These are phyloP conservation scores for Pristionchus fissidentatus DNA, from an alignment of 2,888 invertebrate species.

Conservation along the genomic window DNA sequence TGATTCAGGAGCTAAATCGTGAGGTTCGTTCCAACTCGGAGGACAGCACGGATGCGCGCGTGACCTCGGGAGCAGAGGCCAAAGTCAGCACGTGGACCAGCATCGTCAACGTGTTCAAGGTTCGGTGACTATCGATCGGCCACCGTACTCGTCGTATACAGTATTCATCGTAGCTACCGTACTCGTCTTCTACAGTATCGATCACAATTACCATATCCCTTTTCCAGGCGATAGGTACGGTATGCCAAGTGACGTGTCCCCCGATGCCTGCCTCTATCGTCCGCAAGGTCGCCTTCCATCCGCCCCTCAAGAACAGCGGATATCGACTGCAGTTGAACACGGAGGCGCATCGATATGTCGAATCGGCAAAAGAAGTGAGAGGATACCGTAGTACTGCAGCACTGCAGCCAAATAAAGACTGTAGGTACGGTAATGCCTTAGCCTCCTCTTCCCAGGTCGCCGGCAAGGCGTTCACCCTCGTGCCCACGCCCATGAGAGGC, in stretches of 20 bases:
- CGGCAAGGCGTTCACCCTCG: conserved; percentile 29
- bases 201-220: not conserved
- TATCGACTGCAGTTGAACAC: conserved; percentile 24
- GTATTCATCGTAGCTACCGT: not conserved
- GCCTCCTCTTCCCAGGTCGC: conserved; percentile 8
- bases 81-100: not conserved
- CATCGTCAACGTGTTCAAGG: conserved; percentile 29
- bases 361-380: conserved; percentile 6
- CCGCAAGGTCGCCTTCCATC: conserved; percentile 68
- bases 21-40: conserved; percentile 29
- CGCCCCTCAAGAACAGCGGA: conserved; percentile 55
- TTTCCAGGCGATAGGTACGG: conserved; percentile 55
- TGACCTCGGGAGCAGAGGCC: conserved; percentile 4
- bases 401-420: not conserved
- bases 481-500: conserved; percentile 24
- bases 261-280: conserved; percentile 66
- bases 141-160: too few relatives aligned
- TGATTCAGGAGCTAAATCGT: conserved; percentile 41
- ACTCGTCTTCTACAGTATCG: too few relatives aligned
- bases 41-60: not conserved
- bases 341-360: not conserved
- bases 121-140: too few relatives aligned
- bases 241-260: conserved; percentile 67
- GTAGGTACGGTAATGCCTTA: not conserved
- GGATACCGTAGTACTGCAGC: not conserved